Conservation (phyloP, 1,140 invertebrate species). For the Phymorhynchus buccinoides region DNA sequence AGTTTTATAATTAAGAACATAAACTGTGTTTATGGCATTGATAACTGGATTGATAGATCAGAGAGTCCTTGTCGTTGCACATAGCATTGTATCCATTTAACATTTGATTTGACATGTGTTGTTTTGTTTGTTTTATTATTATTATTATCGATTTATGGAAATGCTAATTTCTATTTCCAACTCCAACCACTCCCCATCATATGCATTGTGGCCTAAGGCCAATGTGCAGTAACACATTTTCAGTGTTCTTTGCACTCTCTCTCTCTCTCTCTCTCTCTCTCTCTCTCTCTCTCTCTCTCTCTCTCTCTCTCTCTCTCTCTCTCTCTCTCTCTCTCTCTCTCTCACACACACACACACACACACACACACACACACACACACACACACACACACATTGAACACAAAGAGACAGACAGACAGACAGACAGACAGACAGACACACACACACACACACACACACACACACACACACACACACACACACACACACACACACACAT, state of each 20-base stretch:
- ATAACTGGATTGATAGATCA: no score
- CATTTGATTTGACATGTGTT: no score
- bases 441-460: neutral
- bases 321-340: neutral
- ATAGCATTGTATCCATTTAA: no score
- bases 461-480: neutral
- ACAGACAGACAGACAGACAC: neutral
- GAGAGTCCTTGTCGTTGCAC: no score
- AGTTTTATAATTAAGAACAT: no score
- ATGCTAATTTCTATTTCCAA: no score
- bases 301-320: neutral
- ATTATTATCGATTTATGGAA: no score
- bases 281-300: neutral
- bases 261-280: neutral
- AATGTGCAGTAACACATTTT: no score
- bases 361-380: neutral
- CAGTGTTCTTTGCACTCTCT: no score
- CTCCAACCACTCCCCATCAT: neutral
- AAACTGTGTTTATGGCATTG: no score
- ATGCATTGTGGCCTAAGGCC: no score
- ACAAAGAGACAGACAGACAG: conserved; percentile 21
- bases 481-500: neutral
- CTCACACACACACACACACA: conserved; percentile 13
- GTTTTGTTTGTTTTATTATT: no score
- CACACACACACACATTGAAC: neutral